Conservation (phyloP, 2,113 vertebrate species). For the Natator depressus region DNA sequence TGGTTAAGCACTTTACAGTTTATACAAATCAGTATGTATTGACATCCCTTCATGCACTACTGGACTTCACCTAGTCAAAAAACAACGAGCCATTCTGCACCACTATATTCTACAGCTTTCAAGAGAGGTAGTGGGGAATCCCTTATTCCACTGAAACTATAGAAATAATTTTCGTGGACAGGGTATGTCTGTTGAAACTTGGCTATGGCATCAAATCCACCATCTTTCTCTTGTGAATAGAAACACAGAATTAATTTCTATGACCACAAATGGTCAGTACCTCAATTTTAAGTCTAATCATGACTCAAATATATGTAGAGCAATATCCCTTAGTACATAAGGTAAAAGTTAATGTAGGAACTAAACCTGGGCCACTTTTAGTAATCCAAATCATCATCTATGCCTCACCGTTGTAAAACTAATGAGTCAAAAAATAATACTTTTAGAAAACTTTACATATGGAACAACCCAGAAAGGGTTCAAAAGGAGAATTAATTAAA, state of each 20-base stretch:
- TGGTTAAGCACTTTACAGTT: not conserved
- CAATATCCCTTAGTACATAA: not conserved
- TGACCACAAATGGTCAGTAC: not conserved
- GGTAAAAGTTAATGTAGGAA: not conserved
- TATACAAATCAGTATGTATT: not conserved
- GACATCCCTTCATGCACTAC: not conserved
- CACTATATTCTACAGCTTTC: not conserved
- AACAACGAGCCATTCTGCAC: not conserved
- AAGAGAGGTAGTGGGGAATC: not conserved
- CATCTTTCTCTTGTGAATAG: not conserved
- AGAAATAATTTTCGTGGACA: not conserved
- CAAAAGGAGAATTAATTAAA: not conserved
- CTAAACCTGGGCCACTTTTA: not conserved
- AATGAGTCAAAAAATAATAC: not conserved
- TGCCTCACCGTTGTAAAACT: not conserved
- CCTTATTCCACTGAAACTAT: not conserved
- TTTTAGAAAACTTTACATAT: not conserved
- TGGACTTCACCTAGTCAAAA: not conserved
- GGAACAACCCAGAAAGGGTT: not conserved
- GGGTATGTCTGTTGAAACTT: not conserved
- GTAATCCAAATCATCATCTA: not conserved
- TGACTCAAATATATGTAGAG: not conserved
- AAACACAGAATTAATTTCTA: not conserved
- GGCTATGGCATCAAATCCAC: not conserved
- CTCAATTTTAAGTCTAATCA: not conserved